Conservation (phyloP, 2,888 invertebrate species). For the Saturnia japonica region DNA sequence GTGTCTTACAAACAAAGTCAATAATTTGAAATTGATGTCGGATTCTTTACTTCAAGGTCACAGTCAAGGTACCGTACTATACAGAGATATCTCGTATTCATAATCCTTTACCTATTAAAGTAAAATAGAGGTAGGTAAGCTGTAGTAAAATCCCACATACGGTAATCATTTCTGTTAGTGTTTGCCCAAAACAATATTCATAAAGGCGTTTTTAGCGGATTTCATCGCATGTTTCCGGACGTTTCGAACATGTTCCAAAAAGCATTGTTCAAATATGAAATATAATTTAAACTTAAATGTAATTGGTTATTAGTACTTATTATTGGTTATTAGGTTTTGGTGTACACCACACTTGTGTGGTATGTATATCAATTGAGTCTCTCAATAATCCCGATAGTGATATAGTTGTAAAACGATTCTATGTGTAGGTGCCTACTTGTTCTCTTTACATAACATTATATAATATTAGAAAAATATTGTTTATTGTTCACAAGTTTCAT, state of each 20-base stretch:
- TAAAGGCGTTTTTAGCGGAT: background rate
- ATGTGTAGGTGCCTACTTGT: too few species aligned
- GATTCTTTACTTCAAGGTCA: background rate
- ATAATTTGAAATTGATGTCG: background rate
- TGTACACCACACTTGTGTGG: too few species aligned
- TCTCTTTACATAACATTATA: background rate
- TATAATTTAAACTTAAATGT: too few species aligned
- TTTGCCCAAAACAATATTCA: background rate
- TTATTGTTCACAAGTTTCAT: background rate
- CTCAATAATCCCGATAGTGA: too few species aligned
- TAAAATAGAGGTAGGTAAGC: background rate
- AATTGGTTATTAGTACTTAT: too few species aligned
- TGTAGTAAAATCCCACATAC: constrained; percentile 5
- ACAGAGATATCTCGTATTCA: constrained; percentile 3
- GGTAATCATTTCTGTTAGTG: background rate
- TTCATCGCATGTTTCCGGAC: background rate
- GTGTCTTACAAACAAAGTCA: background rate
- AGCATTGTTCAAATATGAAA: background rate
- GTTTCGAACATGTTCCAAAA: background rate
- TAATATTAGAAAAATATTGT: too few species aligned
- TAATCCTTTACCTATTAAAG: background rate
- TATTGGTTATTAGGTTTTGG: too few species aligned
- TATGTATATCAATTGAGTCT: too few species aligned
- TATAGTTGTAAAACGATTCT: too few species aligned
- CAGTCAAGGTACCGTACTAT: background rate